Evolutionary conservation across 2,797 vertebrate species (phyloP).

Genomic region (Choloepus didactylus): DNA sequence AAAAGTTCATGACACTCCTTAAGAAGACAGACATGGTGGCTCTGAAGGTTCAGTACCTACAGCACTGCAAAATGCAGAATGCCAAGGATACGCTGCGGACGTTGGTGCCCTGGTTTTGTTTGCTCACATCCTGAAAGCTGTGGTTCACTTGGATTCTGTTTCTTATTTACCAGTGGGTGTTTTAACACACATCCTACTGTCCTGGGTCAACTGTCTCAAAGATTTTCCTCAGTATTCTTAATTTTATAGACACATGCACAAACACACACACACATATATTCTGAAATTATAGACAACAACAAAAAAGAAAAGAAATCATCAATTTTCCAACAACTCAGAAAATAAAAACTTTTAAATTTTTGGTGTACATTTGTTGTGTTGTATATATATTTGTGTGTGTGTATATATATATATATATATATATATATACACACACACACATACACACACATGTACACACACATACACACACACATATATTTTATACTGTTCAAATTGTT

Average conservation of each 20-base stretch:
- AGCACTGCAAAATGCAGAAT: neutral
- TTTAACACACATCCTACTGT: neutral
- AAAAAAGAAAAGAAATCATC: slow-evolving; percentile 19
- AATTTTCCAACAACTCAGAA: neutral
- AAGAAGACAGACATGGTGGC: neutral
- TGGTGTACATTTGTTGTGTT: neutral
- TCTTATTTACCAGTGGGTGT: neutral
- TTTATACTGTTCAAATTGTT: neutral
- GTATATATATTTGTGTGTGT: no score
- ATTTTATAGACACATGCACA: neutral
- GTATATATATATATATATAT: no score
- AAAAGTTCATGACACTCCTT: neutral
- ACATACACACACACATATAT: neutral
- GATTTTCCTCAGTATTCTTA: neutral
- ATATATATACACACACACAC: no score
- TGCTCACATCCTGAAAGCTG: neutral
- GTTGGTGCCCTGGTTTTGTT: no score
- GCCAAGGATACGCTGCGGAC: neutral
- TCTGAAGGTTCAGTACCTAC: neutral
- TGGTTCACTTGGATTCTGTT: neutral
- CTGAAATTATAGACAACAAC: neutral
- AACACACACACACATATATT: neutral
- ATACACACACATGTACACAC: no score
- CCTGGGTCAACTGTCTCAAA: neutral
- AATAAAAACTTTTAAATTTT: slow-evolving; percentile 11